Conservation (phyloP, 1,140 invertebrate species). For the Physella acuta region DNA sequence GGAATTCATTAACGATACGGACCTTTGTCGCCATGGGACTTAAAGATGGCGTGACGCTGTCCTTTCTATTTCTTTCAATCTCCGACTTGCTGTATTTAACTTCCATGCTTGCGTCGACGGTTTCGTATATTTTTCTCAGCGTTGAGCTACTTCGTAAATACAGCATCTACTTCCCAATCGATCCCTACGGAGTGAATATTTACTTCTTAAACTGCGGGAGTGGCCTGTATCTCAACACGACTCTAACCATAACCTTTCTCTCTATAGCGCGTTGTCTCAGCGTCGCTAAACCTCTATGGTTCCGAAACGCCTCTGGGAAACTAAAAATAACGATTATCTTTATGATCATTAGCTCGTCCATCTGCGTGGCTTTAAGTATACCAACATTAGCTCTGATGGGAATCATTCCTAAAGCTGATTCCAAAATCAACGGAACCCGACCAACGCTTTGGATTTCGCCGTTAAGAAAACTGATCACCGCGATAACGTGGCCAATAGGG, state of each 20-base stretch:
- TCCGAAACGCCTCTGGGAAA: not conserved
- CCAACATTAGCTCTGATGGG: not conserved
- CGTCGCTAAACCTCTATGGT: not conserved
- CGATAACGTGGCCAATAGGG: not conserved
- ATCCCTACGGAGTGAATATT: not conserved
- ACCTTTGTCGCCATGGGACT: too few species aligned
- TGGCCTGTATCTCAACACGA: not conserved
- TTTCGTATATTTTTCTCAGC: not conserved
- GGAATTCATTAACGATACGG: not conserved
- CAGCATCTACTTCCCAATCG: not conserved
- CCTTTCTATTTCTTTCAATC: not conserved
- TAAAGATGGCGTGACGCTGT: constrained; percentile 1
- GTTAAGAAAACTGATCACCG: not conserved
- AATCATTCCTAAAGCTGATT: not conserved
- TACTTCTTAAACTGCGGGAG: not conserved
- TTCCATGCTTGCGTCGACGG: too few species aligned
- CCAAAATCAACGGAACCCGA: not conserved
- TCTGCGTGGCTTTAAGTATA: not conserved
- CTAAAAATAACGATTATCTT: not conserved
- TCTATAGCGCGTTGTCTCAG: constrained; percentile 1
- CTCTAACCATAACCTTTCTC: not conserved
- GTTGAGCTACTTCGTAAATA: not conserved
- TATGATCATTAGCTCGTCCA: not conserved
- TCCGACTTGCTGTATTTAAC: constrained; percentile 1
- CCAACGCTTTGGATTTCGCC: not conserved